Conservation (phyloP, 1,140 invertebrate genomes). For the Aphidius ervi region DNA sequence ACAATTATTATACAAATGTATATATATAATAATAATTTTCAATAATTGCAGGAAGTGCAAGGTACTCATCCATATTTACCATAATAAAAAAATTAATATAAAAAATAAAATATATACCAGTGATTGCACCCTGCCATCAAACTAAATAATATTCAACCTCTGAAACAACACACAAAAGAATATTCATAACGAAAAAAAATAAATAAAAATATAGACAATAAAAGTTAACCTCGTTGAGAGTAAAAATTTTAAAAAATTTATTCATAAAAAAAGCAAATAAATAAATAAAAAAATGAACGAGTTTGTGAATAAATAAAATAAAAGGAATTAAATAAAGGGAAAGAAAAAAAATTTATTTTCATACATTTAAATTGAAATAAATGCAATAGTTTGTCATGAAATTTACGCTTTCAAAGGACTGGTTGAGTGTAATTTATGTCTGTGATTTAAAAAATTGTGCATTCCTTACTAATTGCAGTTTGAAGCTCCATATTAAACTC, state of each 20-base stretch:
- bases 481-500: constrained; percentile 25
- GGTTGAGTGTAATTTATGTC: constrained; percentile 1
- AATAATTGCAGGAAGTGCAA: constrained; percentile 6
- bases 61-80: neutral
- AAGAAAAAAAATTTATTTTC: constrained; percentile 27
- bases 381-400: constrained; percentile 17
- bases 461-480: constrained; percentile 36
- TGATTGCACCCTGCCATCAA: too few relatives aligned
- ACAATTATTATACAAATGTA: neutral
- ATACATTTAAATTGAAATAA: neutral
- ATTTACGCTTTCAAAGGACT: constrained; percentile 14
- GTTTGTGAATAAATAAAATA: neutral
- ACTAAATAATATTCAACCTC: too few relatives aligned
- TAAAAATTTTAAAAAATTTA: too few relatives aligned
- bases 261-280: too few relatives aligned
- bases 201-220: too few relatives aligned
- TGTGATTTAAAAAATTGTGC: constrained; percentile 12
- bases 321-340: neutral
- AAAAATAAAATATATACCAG: too few relatives aligned
- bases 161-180: too few relatives aligned
- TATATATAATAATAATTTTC: neutral
- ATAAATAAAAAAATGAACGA: too few relatives aligned
- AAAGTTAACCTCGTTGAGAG: too few relatives aligned
- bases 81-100: too few relatives aligned
- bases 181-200: too few relatives aligned